These are phyloP conservation scores for Drosophila niveifrons DNA, from an alignment of 2,888 invertebrate species.

Conservation along the genomic window DNA sequence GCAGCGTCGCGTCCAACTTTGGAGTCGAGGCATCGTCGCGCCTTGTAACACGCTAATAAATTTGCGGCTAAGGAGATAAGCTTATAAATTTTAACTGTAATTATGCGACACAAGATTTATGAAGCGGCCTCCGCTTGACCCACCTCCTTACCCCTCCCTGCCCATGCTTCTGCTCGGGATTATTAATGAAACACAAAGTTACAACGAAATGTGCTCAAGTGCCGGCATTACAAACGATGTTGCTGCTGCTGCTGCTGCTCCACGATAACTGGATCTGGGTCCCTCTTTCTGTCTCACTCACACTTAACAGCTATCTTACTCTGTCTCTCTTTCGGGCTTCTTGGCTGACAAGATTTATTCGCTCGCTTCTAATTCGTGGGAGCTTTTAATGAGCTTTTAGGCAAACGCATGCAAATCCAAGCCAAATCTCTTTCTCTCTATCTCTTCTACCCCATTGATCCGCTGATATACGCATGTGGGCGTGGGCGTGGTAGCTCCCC, in stretches of 20 bases:
- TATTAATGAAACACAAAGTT: slow-evolving; percentile 79
- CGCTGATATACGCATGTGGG: slow-evolving; percentile 41
- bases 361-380: slow-evolving; percentile 54
- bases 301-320: neutral
- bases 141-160: slow-evolving; percentile 6
- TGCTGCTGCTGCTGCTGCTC: neutral
- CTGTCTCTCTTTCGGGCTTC: neutral
- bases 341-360: slow-evolving; percentile 60
- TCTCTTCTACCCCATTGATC: slow-evolving; percentile 47
- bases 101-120: slow-evolving; percentile 81
- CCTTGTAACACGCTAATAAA: slow-evolving; percentile 76
- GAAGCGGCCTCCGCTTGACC: slow-evolving; percentile 45
- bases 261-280: slow-evolving; percentile 11
- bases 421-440: neutral
- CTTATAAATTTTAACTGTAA: slow-evolving; percentile 83
- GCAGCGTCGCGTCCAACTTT: slow-evolving; percentile 32
- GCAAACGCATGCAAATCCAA: slow-evolving; percentile 62
- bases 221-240: slow-evolving; percentile 48
- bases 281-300: slow-evolving; percentile 1
- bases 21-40: slow-evolving; percentile 31
- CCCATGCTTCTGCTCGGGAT: slow-evolving; percentile 31
- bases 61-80: slow-evolving; percentile 82
- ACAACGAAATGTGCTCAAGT: slow-evolving; percentile 77
- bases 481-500: slow-evolving; percentile 42
- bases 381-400: slow-evolving; percentile 66